phyloP scores from a whole-genome alignment of 2,888 invertebrate species.

The Xylota segnis region DNA sequence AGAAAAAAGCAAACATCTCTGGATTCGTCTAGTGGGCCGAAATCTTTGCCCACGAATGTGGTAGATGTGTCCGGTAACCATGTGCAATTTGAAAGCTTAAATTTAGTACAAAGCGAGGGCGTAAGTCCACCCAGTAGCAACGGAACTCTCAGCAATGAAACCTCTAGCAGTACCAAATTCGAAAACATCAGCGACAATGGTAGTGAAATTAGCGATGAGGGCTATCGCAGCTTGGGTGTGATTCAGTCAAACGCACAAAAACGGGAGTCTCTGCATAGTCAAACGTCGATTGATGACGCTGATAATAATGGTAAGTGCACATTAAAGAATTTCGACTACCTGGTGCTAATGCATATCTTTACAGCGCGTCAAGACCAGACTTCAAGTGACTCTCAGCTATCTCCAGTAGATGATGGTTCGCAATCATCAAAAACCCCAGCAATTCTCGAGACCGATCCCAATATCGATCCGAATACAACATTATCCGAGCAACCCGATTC shows the following conservation, averaged over 20 bases:
- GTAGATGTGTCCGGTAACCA: conserved; percentile 67
- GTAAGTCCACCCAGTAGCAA: conserved; percentile 64
- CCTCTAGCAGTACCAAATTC: conserved; percentile 81
- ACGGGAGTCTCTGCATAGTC: conserved; percentile 89
- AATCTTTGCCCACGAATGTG: conserved; percentile 79
- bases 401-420: conserved; percentile 84
- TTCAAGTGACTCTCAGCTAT: conserved; percentile 84
- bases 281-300: conserved; percentile 90
- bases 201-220: conserved; percentile 94
- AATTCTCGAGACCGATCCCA: conserved; percentile 78
- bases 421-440: conserved; percentile 79
- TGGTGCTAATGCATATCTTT: conserved; percentile 28
- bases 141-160: conserved; percentile 77
- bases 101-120: conserved; percentile 63
- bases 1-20: conserved; percentile 83
- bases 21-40: conserved; percentile 81
- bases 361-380: conserved; percentile 88
- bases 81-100: conserved; percentile 79
- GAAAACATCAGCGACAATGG: conserved; percentile 91
- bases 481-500: conserved; percentile 60
- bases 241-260: conserved; percentile 87
- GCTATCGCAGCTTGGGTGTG: conserved; percentile 92
- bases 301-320: conserved; percentile 88
- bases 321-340: not conserved
- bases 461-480: conserved; percentile 76